These are phyloP conservation scores for Guaruba guarouba DNA, from an alignment of 2,113 vertebrate genomes.

Conservation along the genomic window DNA sequence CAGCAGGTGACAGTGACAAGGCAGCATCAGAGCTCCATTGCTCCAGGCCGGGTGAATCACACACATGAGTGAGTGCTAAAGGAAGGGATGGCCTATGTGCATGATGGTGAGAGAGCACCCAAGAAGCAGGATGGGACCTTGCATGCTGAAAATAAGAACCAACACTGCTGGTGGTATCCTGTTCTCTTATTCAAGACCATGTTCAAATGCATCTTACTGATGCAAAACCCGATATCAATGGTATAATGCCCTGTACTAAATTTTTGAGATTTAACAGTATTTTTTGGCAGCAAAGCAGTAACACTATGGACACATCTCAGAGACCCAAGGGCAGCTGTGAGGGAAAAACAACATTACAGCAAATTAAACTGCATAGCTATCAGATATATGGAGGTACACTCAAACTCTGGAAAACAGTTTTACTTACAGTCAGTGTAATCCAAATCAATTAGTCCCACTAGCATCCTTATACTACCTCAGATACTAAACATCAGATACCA, in stretches of 20 bases:
- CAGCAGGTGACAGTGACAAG: neutral
- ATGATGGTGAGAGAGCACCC: neutral
- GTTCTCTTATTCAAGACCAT: neutral
- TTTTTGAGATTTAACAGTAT: neutral
- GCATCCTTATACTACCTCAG: neutral
- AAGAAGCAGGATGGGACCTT: neutral
- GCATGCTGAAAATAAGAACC: fast-evolving
- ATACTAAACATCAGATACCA: neutral
- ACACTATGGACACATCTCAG: neutral
- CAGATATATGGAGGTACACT: fast-evolving
- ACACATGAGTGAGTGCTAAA: fast-evolving
- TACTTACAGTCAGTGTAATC: neutral
- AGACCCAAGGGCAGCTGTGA: neutral
- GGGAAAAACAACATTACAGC: neutral
- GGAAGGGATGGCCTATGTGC: fast-evolving
- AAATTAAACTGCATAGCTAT: neutral
- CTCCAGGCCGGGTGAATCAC: neutral
- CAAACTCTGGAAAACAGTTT: neutral
- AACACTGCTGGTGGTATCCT: neutral
- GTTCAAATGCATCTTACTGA: neutral
- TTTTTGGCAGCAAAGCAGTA: neutral
- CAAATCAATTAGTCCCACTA: neutral
- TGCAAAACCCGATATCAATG: neutral
- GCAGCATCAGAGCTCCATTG: neutral
- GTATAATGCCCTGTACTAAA: neutral